Base-by-base conservation (phyloP, 2,888 invertebrate species). In the Pristionchus arcanus region DNA sequence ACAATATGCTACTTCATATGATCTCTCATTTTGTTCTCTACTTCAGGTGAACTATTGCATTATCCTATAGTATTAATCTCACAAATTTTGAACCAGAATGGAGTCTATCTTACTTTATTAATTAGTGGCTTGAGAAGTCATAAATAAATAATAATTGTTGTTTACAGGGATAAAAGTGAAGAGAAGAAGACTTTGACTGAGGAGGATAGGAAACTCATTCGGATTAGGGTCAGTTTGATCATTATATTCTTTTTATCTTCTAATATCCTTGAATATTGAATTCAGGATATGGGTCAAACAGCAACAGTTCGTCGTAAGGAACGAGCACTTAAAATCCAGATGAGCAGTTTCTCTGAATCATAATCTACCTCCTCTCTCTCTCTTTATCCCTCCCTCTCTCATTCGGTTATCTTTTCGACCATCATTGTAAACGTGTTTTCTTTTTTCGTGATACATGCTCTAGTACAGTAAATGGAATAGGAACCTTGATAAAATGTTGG, bases 281-380 rank as follows among this genome's bases (percentile, higher is more conserved):
- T 87, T 9, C 19, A 87, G 87, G 87, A 87, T 16, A 68, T n/a
- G 53, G 42, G 87, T 49, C 87, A 87, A 37, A 28, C 37, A 31
- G 88, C 49, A 19, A 77, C 90, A 31, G 77, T 63, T 53, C 88
- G 91, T 42, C 90, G 92, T 19, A 91, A 91, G 84, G 94, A 94
- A 86, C 90, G 94, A 13, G 94, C 94, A 4, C 91, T 94, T 28
- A 92, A 94, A 49, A 94, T 94, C 87, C 93, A 94, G 87, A 92
- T 94, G 92, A 91, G 92, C 88, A 92, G 92, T 83, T 91, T 94
- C 83, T 92, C 93, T 37, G 94, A 94, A 68, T 74, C 91, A 15
- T 93, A 88, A 87, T 85, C 63, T 53, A 63, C 89, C 59, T 88
- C 49, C 31, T 55, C 84, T 49, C 42, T 42, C 5, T 42, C 31